Conservation (phyloP, 2,888 invertebrate species). For the Leptothorax acervorum region DNA sequence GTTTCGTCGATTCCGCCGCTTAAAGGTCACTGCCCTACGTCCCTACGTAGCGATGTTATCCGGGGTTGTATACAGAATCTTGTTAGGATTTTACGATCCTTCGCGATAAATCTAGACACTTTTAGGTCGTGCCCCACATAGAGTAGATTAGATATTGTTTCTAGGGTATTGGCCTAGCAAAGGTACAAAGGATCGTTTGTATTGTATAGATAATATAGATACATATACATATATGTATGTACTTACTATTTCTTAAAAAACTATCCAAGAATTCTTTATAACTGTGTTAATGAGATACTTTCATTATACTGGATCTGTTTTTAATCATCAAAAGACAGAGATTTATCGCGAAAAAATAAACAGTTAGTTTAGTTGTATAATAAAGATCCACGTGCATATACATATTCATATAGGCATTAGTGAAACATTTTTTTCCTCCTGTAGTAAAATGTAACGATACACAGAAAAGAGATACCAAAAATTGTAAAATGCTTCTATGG, state of each 20-base stretch:
- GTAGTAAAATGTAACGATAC: neutral
- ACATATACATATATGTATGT: too few relatives aligned
- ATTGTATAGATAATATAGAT: too few relatives aligned
- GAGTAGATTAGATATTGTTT: constrained; percentile 5
- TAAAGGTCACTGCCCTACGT: constrained; percentile 66
- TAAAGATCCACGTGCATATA: neutral
- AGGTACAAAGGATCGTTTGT: neutral
- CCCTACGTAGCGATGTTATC: constrained; percentile 72
- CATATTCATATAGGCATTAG: neutral
- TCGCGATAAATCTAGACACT: constrained; percentile 56
- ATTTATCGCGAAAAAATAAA: neutral
- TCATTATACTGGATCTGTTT: neutral
- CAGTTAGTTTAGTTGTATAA: too few relatives aligned
- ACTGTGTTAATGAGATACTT: neutral
- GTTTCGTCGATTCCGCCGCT: constrained; percentile 12
- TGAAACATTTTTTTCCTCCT: neutral
- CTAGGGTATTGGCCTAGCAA: neutral
- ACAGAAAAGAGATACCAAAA: neutral
- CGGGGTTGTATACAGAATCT: constrained; percentile 56
- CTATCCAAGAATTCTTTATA: neutral
- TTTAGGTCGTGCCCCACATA: constrained; percentile 34
- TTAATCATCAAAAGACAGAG: neutral
- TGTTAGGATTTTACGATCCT: constrained; percentile 54
- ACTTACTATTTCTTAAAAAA: neutral
- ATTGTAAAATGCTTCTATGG: neutral